phyloP scores from a whole-genome alignment of 2,888 invertebrate genomes.

The Apoda limacodes region DNA sequence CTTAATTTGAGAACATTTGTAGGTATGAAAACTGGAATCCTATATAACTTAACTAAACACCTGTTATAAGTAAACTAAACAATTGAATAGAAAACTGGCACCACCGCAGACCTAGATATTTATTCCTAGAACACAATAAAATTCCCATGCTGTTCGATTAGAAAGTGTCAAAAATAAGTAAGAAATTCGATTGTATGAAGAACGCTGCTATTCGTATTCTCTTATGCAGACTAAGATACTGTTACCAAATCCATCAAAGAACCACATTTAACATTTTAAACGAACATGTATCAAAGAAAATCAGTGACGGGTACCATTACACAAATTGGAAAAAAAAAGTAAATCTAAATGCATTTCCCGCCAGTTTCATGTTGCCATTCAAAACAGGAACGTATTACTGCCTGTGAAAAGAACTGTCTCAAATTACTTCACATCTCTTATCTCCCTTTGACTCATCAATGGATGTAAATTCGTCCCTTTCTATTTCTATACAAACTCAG shows the following conservation, averaged over 20 bases:
- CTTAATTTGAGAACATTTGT: too few species aligned
- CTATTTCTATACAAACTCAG: constrained; percentile 62
- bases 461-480: constrained; percentile 31
- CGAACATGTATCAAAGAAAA: constrained; percentile 54
- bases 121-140: too few species aligned
- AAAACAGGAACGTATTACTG: constrained; percentile 66
- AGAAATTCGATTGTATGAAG: too few species aligned
- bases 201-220: too few species aligned
- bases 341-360: constrained; percentile 64
- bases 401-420: constrained; percentile 69
- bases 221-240: too few species aligned
- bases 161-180: too few species aligned
- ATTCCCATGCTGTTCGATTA: too few species aligned
- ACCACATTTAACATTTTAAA: constrained; percentile 35
- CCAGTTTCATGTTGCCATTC: constrained; percentile 64
- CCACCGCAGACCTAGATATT: too few species aligned
- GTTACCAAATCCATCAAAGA: constrained; percentile 23
- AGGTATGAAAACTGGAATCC: too few species aligned
- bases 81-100: too few species aligned
- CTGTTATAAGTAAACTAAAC: too few species aligned
- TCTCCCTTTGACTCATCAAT: constrained; percentile 28
- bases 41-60: too few species aligned
- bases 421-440: constrained; percentile 54
- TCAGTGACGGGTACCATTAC: constrained; percentile 44
- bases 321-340: constrained; percentile 53